These are phyloP conservation scores for Grantiella picta DNA, from an alignment of 2,113 vertebrate genomes.

Conservation along the genomic window DNA sequence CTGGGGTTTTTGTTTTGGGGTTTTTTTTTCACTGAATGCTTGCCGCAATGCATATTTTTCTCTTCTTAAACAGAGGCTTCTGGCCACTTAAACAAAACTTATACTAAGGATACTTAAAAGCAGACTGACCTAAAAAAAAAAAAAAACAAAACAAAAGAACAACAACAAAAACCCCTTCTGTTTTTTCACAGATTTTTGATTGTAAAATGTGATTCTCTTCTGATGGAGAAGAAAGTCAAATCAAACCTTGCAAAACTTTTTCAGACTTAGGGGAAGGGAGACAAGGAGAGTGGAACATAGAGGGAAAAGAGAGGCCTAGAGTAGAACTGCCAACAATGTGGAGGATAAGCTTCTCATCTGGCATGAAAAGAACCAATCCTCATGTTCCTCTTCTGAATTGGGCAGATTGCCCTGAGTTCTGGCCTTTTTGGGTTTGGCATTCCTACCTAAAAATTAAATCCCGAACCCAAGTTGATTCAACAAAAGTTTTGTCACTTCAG, in stretches of 20 bases:
- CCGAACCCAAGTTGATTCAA: neutral
- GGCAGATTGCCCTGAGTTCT: neutral
- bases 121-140: neutral
- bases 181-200: neutral
- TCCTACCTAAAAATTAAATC: neutral
- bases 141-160: no score
- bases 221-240: neutral
- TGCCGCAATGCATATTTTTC: fast-evolving
- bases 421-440: neutral
- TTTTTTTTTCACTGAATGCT: neutral
- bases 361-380: neutral
- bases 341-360: neutral
- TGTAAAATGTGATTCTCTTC: neutral
- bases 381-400: neutral
- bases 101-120: neutral
- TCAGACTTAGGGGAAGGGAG: neutral
- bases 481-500: neutral
- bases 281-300: neutral
- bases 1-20: neutral
- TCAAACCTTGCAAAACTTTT: neutral
- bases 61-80: neutral
- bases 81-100: neutral
- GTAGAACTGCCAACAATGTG: neutral
- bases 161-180: neutral
- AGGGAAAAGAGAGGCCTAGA: neutral